These are phyloP conservation scores for Oligia latruncula DNA, from an alignment of 2,888 invertebrate genomes.

Conservation along the genomic window DNA sequence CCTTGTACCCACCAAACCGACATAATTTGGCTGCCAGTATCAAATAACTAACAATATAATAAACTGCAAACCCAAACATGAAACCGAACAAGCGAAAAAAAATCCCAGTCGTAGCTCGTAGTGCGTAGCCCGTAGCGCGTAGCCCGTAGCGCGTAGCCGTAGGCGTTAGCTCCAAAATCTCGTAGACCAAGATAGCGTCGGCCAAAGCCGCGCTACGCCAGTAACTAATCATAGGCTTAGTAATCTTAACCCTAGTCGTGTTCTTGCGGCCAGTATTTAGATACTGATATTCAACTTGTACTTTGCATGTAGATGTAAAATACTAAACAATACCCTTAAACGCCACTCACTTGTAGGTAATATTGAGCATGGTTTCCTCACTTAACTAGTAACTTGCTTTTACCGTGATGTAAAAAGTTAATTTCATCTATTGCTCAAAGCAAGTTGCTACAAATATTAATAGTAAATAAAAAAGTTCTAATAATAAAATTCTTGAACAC, in stretches of 20 bases:
- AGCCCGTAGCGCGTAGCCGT: slow-evolving; percentile 24
- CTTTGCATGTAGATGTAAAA: slow-evolving; percentile 3
- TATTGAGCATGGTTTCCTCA: neutral
- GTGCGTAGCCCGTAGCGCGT: slow-evolving; percentile 7
- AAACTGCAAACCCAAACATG: slow-evolving; percentile 18
- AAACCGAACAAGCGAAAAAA: slow-evolving; percentile 15
- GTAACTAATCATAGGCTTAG: slow-evolving; percentile 47
- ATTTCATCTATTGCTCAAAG: neutral
- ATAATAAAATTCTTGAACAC: slow-evolving; percentile 2
- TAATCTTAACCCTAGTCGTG: slow-evolving; percentile 48
- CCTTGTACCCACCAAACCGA: neutral
- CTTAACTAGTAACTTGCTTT: neutral
- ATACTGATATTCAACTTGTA: slow-evolving; percentile 34
- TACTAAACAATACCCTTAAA: too few species aligned
- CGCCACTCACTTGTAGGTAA: neutral
- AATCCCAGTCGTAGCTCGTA: slow-evolving; percentile 8
- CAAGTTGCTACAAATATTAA: too few species aligned
- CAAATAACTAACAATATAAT: slow-evolving; percentile 6
- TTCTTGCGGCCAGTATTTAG: slow-evolving; percentile 49
- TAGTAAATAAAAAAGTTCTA: neutral
- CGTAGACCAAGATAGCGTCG: slow-evolving; percentile 55
- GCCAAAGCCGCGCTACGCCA: slow-evolving; percentile 42
- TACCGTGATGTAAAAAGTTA: neutral
- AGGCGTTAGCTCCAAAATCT: slow-evolving; percentile 45
- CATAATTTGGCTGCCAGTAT: neutral